Percentiles rank a stretch among this genome's conserved stretches.
phyloP scores from a whole-genome alignment of 2,113 vertebrate genomes.

The Pedetes capensis region DNA sequence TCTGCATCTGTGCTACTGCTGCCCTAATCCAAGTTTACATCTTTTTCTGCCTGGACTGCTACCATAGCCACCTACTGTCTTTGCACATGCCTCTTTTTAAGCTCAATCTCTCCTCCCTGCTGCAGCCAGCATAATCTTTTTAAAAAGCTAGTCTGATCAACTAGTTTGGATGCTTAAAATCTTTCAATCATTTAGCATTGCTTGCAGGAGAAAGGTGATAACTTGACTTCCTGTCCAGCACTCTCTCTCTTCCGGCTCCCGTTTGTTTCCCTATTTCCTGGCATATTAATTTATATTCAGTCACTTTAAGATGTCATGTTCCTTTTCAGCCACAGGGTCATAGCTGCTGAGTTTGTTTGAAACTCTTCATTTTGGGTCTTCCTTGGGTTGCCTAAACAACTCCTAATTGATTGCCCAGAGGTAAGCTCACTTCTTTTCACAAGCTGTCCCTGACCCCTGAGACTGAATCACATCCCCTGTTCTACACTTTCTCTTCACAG shows the following conservation, averaged over 20 bases:
- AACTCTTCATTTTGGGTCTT: not conserved
- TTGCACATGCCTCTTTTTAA: not conserved
- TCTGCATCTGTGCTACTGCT: not conserved
- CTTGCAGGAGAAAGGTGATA: not conserved
- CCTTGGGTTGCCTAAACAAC: not conserved
- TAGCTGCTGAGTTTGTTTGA: not conserved
- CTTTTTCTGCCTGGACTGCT: not conserved
- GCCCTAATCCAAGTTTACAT: not conserved
- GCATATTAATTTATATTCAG: not conserved
- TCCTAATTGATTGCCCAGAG: not conserved
- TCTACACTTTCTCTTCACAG: not conserved
- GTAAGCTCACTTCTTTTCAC: not conserved
- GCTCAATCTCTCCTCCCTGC: not conserved
- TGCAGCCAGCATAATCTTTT: not conserved
- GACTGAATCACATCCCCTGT: not conserved
- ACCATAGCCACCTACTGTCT: not conserved
- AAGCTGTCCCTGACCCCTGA: not conserved
- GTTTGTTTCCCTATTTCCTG: not conserved
- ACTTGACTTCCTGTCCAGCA: not conserved
- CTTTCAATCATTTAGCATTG: not conserved
- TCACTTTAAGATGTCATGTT: not conserved
- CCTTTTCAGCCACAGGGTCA: not conserved
- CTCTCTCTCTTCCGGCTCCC: not conserved
- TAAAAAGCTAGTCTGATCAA: not conserved
- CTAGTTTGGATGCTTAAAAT: not conserved